phyloP scores from a whole-genome alignment of 1,140 invertebrate species.

The Bombus superbus region DNA sequence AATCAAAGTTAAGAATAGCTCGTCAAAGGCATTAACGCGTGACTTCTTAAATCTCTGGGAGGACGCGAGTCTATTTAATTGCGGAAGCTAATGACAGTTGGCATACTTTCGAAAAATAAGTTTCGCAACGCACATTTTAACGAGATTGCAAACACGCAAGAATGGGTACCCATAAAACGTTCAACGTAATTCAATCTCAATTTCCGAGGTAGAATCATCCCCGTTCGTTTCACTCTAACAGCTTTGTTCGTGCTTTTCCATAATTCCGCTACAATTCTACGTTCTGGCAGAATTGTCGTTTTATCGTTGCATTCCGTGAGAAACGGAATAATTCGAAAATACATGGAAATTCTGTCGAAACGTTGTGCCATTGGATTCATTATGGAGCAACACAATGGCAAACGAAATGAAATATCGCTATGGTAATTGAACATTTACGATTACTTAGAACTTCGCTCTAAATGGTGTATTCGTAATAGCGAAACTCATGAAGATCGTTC shows the following conservation, averaged over 20 bases:
- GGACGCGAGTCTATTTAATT: not conserved
- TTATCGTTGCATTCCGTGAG: no score
- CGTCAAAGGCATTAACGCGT: not conserved
- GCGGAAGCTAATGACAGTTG: constrained; percentile 8
- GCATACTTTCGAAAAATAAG: constrained; percentile 4
- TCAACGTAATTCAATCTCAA: not conserved
- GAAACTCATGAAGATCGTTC: not conserved
- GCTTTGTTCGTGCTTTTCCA: not conserved
- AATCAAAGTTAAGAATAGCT: not conserved
- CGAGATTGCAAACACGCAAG: not conserved
- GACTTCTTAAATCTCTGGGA: not conserved
- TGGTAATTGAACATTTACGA: not conserved
- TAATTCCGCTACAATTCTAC: no score
- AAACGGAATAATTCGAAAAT: no score
- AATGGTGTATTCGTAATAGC: no score
- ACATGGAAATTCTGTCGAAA: no score
- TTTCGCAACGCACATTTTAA: not conserved
- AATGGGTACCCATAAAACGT: not conserved
- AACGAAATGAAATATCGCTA: not conserved
- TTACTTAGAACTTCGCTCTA: no score
- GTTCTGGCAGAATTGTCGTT: no score
- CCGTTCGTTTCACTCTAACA: not conserved
- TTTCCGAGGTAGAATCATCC: not conserved
- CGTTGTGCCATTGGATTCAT: no score
- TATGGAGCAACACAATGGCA: not conserved